A percentile compares a stretch with the other conserved stretches of the same genome.
phyloP scores from a whole-genome alignment of 2,888 invertebrate species.

The Diploptera punctata region DNA sequence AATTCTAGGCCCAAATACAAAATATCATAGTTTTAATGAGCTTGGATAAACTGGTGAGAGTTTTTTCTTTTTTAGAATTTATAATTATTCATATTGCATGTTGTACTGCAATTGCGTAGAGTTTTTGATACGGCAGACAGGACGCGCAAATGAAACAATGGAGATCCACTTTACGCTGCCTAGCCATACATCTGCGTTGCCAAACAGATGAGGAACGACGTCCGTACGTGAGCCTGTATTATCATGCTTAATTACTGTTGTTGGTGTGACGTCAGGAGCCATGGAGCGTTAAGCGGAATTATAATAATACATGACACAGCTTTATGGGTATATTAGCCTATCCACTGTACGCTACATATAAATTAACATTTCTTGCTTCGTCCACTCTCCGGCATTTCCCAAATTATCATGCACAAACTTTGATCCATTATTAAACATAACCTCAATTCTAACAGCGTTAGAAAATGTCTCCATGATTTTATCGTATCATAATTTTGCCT shows the following conservation, averaged over 20 bases:
- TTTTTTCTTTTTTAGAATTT: neutral
- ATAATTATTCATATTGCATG: neutral
- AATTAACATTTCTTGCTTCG: no score
- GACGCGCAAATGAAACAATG: neutral
- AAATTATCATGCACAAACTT: no score
- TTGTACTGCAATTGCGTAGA: neutral
- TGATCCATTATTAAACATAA: no score
- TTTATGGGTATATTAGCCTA: neutral
- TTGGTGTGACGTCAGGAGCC: slow-evolving; percentile 3
- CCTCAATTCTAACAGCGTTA: no score
- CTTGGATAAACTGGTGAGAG: neutral
- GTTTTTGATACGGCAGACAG: neutral
- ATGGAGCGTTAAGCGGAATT: neutral
- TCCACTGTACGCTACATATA: no score
- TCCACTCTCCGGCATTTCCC: no score
- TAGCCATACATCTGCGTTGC: slow-evolving; percentile 9
- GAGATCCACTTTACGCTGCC: neutral
- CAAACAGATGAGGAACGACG: neutral
- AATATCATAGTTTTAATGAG: no score
- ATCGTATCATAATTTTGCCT: no score
- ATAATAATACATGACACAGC: neutral
- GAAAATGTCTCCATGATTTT: no score
- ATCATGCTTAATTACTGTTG: slow-evolving; percentile 20
- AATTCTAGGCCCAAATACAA: no score
- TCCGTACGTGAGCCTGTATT: slow-evolving; percentile 14